Evolutionary conservation across 2,888 invertebrate genomes (phyloP), one percentile per base, ranked within the genome.

Genomic region (Hypselothyrea guttata): DNA sequence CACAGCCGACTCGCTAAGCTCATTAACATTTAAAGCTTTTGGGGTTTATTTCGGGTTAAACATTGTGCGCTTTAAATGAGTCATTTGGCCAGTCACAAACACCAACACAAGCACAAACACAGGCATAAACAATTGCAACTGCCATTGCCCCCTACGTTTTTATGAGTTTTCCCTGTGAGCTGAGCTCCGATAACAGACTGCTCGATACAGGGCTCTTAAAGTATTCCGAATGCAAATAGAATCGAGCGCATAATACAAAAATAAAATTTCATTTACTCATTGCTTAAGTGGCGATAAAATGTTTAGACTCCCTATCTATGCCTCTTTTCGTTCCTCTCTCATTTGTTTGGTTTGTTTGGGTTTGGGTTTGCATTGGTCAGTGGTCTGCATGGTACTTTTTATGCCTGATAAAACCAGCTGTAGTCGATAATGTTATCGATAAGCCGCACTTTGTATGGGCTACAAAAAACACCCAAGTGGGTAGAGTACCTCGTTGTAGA

Each of bases 201-300:
- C 8, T 45, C n/a, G 8, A 22, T 13, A 15, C 2, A 42, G 5
- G 2, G 11, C 27, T 15, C 12, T n/a, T 12, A 31, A 9, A 28
- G 18, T 22, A 66, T 47, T 59, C 53, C 44, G 11, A 62, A 71
- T 71, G 63, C 63, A 71, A 71, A 71, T 71, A 55, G 72, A 48
- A 53, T 40, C 46, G 41, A 51, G 67, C 22, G 62, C 31, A 35
- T 60, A 46, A 49, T 57, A 58, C 27, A 69, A 31, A 69, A 54
- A 57, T 57, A 62, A 60, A 72, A 69, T 62, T 58, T 49, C 54
- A 70, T 67, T 78, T 59, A 53, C 59, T 60, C 71, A 77, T 71
- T 62, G 71, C 13, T 62, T 81, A 70, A 66, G 64, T 65, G 70
- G 68, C 45, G 58, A 69, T 82, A 78, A 77, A 82, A 77, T 71